Conservation (phyloP, 2,888 invertebrate species). For the Dasysyrphus albostriatus region DNA sequence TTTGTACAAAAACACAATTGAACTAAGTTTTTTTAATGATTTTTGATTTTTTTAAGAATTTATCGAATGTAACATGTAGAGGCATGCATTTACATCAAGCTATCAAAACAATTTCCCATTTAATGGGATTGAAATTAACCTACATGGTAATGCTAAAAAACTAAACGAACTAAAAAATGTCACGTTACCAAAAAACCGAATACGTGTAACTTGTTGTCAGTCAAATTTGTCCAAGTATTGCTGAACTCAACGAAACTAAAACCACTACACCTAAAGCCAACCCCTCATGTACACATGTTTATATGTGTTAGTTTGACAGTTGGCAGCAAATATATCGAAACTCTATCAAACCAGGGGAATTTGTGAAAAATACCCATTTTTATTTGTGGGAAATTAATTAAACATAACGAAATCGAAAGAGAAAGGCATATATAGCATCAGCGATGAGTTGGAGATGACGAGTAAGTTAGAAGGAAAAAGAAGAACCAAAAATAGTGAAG, state of each 20-base stretch:
- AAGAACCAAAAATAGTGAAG: conserved; percentile 29
- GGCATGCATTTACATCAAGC: too few species aligned
- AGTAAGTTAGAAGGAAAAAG: conserved; percentile 53
- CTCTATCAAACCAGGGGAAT: conserved; percentile 44
- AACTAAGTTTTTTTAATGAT: too few species aligned
- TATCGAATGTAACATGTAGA: too few species aligned
- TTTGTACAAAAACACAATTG: too few species aligned
- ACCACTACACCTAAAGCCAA: conserved; percentile 18
- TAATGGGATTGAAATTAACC: conserved; percentile 10
- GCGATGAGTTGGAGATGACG: conserved; percentile 71
- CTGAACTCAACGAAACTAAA: conserved; percentile 50
- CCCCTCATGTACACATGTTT: conserved; percentile 25
- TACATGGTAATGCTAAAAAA: conserved; percentile 57
- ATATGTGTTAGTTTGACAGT: conserved; percentile 62
- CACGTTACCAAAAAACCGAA: conserved; percentile 73
- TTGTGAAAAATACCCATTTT: conserved; percentile 58
- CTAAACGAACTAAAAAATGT: conserved; percentile 55
- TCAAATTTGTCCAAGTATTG: conserved; percentile 66
- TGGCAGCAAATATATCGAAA: conserved; percentile 42
- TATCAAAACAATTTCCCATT: background rate
- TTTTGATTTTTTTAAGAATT: too few species aligned
- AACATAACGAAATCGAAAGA: conserved; percentile 68
- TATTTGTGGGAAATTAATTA: conserved; percentile 30
- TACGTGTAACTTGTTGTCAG: conserved; percentile 76
- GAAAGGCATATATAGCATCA: conserved; percentile 30